phyloP scores from a whole-genome alignment of 2,888 invertebrate genomes.

The Penaeus monodon region DNA sequence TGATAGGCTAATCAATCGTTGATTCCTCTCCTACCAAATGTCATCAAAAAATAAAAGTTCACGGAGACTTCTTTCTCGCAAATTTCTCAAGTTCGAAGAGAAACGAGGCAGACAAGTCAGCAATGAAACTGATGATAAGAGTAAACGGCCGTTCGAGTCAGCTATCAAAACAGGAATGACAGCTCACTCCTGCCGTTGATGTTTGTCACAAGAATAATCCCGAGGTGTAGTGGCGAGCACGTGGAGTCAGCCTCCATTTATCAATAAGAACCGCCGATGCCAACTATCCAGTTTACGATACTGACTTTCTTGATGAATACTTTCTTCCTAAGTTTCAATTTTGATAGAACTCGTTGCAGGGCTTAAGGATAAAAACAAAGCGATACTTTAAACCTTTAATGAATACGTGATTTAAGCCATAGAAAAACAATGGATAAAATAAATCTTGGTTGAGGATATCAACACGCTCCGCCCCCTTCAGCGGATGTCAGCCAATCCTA shows the following conservation, averaged over 20 bases:
- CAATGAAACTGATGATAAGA: too few species aligned
- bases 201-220: slow-evolving; percentile 29
- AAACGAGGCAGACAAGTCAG: not conserved
- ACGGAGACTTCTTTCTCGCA: too few species aligned
- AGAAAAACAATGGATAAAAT: not conserved
- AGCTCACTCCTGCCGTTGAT: not conserved
- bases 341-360: not conserved
- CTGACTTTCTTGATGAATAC: not conserved
- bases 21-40: too few species aligned
- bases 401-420: not conserved
- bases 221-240: slow-evolving; percentile 24
- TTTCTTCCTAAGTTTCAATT: not conserved
- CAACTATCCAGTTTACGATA: slow-evolving; percentile 19
- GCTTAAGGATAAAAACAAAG: not conserved
- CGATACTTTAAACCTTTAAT: not conserved
- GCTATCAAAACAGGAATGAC: not conserved
- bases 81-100: not conserved
- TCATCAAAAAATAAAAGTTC: too few species aligned
- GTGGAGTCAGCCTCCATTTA: slow-evolving; percentile 40
- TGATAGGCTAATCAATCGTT: too few species aligned
- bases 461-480: not conserved
- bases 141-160: not conserved
- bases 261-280: slow-evolving; percentile 27
- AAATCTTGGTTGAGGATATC: not conserved
- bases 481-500: slow-evolving; percentile 20